Conservation (phyloP, 2,888 invertebrate genomes). For the Nomada hirtipes region DNA sequence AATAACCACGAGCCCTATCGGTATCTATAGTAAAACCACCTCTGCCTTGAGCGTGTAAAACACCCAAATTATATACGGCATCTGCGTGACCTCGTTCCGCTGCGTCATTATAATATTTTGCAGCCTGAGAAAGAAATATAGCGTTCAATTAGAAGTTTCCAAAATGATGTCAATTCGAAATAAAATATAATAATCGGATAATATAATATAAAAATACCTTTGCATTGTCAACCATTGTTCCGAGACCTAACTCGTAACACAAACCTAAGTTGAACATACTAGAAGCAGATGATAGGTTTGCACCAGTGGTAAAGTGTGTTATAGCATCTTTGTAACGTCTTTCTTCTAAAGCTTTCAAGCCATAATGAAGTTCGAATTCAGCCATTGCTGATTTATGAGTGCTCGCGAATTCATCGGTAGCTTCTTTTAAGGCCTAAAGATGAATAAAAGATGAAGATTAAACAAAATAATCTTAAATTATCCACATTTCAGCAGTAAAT, state of each 20-base stretch:
- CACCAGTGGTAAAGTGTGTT: constrained; percentile 86
- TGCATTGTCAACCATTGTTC: constrained; percentile 86
- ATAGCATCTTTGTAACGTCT: constrained; percentile 86
- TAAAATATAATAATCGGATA: background rate
- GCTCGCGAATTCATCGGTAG: constrained; percentile 74
- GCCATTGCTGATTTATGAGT: constrained; percentile 86
- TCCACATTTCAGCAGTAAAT: background rate
- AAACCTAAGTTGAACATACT: constrained; percentile 89
- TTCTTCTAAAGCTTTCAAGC: constrained; percentile 87
- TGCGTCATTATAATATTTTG: constrained; percentile 88
- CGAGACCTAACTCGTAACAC: constrained; percentile 89
- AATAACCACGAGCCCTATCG: constrained; percentile 85
- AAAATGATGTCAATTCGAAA: background rate
- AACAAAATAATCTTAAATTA: background rate
- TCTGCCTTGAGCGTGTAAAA: constrained; percentile 88
- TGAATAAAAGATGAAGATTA: constrained; percentile 37
- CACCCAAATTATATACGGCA: constrained; percentile 89
- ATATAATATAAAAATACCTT: constrained; percentile 82
- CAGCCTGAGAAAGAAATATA: constrained; percentile 85
- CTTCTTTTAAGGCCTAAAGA: constrained; percentile 76
- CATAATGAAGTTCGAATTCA: constrained; percentile 87
- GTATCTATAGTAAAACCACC: constrained; percentile 86
- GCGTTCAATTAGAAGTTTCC: background rate
- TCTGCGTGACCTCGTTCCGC: constrained; percentile 88
- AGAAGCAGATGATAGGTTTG: constrained; percentile 86